Base-by-base conservation (phyloP, 2,888 invertebrate genomes). In the Lapara coniferarum region DNA sequence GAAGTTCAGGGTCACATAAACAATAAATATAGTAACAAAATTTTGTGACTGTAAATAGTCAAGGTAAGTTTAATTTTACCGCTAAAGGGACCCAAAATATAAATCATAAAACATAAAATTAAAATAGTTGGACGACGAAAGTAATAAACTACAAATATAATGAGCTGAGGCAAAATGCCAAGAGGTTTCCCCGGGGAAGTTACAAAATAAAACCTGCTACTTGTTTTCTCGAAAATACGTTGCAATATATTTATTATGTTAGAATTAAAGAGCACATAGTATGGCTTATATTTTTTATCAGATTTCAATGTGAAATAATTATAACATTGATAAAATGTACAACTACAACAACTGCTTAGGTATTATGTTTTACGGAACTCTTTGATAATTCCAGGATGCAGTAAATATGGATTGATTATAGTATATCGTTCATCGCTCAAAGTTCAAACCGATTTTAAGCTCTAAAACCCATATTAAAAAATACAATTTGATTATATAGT, bases 131-230 rank as follows among this genome's bases (percentile, higher is more conserved):
- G 71, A 66, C 78, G 75, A 73, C 73, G 75, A 80, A 75, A 74
- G 73, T 70, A 67, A 73, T 76, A 78, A 78, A 77, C 66, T 71
- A 72, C 70, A 72, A 68, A 74, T 71, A 73, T 74, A 78, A 79
- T 71, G 71, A 74, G 73, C 70, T 71, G 72, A 78, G 78, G 78
- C 76, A 74, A 78, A 76, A 71, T 76, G 78, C 78, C 78, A 78
- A 72, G 59, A 70, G 71, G 69, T 76, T 78, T 73, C 63, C 59
- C 68, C 10, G 19, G 53, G 58, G 63, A 69, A 63, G 53, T 55
- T 44, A 53, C 59, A 63, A 69, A 53, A 63, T 63, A 63, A 63
- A 63, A 53, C 59, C 59, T 63, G 58, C 30, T 10, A 63, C 53
- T 46, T 63, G 52, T 69, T 69, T 63, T 63, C 19, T 46, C 46